Evolutionary conservation across 2,888 invertebrate species (phyloP).

Genomic region (Pseudoips prasinana): DNA sequence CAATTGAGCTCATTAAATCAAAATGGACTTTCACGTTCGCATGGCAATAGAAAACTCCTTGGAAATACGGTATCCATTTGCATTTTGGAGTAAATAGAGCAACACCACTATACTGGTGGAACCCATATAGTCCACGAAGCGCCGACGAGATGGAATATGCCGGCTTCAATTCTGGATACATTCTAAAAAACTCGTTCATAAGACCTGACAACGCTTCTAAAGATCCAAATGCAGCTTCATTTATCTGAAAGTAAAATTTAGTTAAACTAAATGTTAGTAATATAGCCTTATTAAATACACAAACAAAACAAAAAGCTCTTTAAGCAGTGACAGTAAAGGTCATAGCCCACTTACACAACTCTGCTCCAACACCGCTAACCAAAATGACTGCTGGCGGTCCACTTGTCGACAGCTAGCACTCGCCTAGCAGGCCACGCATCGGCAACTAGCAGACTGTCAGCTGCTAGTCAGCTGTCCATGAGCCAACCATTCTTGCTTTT

Average conservation of each 20-base stretch:
- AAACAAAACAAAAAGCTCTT: too few relatives aligned
- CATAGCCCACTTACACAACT: too few relatives aligned
- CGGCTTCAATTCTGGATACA: constrained; percentile 57
- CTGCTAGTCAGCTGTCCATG: too few relatives aligned
- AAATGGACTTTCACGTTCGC: constrained; percentile 62
- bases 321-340: too few relatives aligned
- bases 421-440: too few relatives aligned
- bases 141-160: constrained; percentile 67
- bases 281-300: too few relatives aligned
- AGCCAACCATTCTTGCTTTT: too few relatives aligned
- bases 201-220: constrained; percentile 54
- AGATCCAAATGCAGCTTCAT: constrained; percentile 62
- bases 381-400: too few relatives aligned
- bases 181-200: constrained; percentile 67
- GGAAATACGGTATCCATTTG: constrained; percentile 70
- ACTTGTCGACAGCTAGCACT: too few relatives aligned
- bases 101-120: constrained; percentile 50
- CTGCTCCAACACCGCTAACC: too few relatives aligned
- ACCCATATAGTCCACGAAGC: constrained; percentile 50
- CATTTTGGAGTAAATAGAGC: constrained; percentile 44
- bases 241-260: constrained; percentile 53
- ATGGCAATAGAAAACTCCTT: constrained; percentile 65
- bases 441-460: too few relatives aligned
- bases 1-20: constrained; percentile 51
- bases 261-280: not conserved